Percentiles rank a stretch among this genome's conserved stretches.
These are phyloP conservation scores for Chelonoidis abingdonii DNA, from an alignment of 2,113 vertebrate species.

Conservation along the genomic window DNA sequence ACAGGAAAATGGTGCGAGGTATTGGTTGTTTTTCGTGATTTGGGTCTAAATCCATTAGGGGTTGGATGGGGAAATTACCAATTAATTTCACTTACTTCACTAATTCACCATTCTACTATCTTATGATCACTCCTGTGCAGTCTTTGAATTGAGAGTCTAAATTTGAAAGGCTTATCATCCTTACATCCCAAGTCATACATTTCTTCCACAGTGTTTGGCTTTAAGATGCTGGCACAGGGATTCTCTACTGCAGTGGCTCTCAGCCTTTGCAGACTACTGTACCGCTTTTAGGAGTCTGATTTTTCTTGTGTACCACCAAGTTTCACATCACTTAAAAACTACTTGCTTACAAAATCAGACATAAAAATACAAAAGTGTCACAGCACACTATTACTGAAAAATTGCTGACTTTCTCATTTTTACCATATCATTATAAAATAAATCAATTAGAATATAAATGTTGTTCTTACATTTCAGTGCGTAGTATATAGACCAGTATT, in stretches of 20 bases:
- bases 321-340: too few relatives aligned
- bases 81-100: slow-evolving; percentile 4
- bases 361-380: too few relatives aligned
- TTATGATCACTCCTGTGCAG: background rate
- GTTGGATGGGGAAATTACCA: background rate
- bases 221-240: background rate
- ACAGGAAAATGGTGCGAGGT: background rate
- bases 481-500: too few relatives aligned
- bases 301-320: too few relatives aligned
- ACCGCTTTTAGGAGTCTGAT: too few relatives aligned
- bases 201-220: background rate
- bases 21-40: background rate
- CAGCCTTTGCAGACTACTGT: too few relatives aligned
- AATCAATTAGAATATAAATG: too few relatives aligned
- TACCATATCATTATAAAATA: too few relatives aligned
- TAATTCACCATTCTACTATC: background rate
- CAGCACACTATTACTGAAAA: too few relatives aligned
- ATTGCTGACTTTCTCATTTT: too few relatives aligned
- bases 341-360: too few relatives aligned
- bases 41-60: background rate
- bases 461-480: too few relatives aligned
- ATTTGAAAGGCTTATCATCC: background rate
- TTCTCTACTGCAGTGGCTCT: background rate
- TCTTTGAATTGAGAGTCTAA: background rate
- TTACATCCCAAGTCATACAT: accelerated